Percentiles rank a stretch among this genome's conserved stretches.
These are phyloP conservation scores for Accipiter cooperii DNA, from an alignment of 2,113 vertebrate genomes.

Conservation along the genomic window DNA sequence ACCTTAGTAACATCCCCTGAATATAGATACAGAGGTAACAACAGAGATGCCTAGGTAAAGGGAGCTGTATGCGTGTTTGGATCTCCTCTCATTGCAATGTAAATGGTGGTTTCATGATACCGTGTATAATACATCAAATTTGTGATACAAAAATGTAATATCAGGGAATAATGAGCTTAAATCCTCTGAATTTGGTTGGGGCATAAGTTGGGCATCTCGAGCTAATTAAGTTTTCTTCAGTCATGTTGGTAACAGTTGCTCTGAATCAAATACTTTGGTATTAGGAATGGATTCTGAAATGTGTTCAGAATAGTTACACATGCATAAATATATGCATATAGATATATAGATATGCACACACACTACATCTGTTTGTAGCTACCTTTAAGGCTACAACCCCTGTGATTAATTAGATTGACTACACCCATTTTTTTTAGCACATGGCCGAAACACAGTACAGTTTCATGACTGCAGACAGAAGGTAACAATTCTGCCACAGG, in stretches of 20 bases:
- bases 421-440: neutral
- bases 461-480: neutral
- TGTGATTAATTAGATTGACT: neutral
- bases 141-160: neutral
- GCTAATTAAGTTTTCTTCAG: neutral
- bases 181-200: neutral
- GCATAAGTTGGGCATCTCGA: neutral
- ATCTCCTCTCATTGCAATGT: neutral
- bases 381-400: neutral
- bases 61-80: neutral
- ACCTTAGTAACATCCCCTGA: neutral
- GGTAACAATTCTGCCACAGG: neutral
- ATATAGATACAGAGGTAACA: neutral
- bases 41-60: neutral
- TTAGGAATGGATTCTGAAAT: neutral
- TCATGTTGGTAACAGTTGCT: neutral
- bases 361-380: neutral
- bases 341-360: neutral
- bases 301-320: neutral
- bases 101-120: neutral
- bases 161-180: neutral
- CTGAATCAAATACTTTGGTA: neutral
- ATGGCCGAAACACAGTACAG: neutral
- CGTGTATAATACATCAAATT: neutral
- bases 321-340: neutral